Evolutionary conservation across 1,140 invertebrate species (phyloP).

Genomic region (Hylaeus anthracinus): DNA sequence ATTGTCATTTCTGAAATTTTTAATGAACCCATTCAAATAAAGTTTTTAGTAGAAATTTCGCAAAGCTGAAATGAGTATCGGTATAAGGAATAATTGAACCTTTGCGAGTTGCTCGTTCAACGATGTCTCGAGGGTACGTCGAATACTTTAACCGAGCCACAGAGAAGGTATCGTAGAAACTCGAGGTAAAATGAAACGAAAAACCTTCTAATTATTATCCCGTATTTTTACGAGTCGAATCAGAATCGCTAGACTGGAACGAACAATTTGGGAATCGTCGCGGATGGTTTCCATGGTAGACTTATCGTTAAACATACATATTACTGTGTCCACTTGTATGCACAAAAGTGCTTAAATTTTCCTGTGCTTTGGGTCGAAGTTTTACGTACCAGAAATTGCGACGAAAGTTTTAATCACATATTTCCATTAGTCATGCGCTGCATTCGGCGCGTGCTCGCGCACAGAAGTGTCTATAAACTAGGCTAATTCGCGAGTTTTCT

Average conservation of each 20-base stretch:
- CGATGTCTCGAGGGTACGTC: neutral
- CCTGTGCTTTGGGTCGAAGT: constrained; percentile 36
- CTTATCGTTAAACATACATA: constrained; percentile 6
- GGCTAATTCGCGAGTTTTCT: constrained; percentile 26
- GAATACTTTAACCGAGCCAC: too few species aligned
- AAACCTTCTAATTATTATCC: constrained; percentile 18
- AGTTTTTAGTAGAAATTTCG: too few species aligned
- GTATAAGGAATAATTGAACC: too few species aligned
- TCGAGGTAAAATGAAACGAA: neutral
- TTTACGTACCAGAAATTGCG: constrained; percentile 69
- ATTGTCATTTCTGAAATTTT: too few species aligned
- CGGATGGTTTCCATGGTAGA: neutral
- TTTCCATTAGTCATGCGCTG: constrained; percentile 73
- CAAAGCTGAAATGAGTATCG: too few species aligned
- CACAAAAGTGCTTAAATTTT: constrained; percentile 21
- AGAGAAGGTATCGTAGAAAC: neutral
- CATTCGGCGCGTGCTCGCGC: constrained; percentile 38
- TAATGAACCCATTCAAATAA: too few species aligned
- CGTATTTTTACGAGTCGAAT: constrained; percentile 12
- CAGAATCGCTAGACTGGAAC: neutral
- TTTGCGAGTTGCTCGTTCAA: neutral
- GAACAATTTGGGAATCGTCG: constrained; percentile 12
- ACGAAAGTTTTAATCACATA: constrained; percentile 76
- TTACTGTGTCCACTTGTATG: neutral
- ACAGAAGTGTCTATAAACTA: constrained; percentile 25